These are phyloP conservation scores for Achlya flavicornis DNA, from an alignment of 2,888 invertebrate species.

Conservation along the genomic window DNA sequence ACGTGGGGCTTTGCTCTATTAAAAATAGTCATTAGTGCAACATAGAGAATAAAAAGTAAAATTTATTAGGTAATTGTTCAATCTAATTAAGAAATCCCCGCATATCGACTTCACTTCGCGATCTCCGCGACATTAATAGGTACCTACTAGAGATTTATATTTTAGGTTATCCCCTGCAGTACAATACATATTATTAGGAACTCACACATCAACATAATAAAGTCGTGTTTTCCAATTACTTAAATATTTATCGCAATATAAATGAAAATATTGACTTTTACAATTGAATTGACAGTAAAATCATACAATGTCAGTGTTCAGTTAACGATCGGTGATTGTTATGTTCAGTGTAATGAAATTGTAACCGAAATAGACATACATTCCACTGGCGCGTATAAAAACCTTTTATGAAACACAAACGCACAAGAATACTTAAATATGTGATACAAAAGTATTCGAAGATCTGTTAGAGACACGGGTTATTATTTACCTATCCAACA, in stretches of 20 bases:
- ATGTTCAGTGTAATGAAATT: neutral
- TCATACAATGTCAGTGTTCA: neutral
- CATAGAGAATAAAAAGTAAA: neutral
- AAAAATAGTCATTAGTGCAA: slow-evolving; percentile 6
- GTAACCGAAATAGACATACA: neutral
- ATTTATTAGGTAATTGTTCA: neutral
- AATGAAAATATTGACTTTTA: neutral
- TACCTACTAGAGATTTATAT: neutral
- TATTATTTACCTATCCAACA: neutral
- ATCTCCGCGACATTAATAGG: neutral
- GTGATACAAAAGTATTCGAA: neutral
- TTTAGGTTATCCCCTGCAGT: neutral
- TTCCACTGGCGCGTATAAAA: neutral
- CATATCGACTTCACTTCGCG: neutral
- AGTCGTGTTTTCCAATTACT: neutral
- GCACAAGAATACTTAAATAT: neutral
- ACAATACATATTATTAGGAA: neutral
- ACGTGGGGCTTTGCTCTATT: slow-evolving; percentile 1
- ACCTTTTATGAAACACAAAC: neutral
- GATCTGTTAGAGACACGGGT: slow-evolving; percentile 1
- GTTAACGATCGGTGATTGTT: neutral
- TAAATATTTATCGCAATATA: neutral
- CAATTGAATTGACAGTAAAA: neutral
- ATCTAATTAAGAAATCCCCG: neutral
- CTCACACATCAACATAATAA: neutral